phyloP scores from a whole-genome alignment of 1,140 invertebrate genomes.

The Drosophila burlai region DNA sequence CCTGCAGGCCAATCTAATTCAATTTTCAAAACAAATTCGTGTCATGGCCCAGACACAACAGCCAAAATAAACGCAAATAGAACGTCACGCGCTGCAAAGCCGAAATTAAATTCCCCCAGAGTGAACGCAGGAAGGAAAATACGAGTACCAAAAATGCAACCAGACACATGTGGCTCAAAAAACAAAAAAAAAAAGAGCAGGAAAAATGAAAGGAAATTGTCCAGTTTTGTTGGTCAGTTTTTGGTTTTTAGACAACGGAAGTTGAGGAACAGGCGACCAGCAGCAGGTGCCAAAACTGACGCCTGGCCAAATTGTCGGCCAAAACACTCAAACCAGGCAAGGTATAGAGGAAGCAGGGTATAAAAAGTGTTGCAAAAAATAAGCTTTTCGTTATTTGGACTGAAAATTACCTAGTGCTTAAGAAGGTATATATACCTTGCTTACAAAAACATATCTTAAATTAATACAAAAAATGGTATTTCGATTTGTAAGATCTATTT shows the following conservation, averaged over 20 bases:
- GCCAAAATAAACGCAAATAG: slow-evolving; percentile 51
- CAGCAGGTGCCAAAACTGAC: slow-evolving; percentile 79
- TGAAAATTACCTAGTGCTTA: slow-evolving; percentile 1
- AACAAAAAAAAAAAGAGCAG: background rate
- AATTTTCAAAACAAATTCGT: slow-evolving; percentile 79
- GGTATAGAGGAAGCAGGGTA: slow-evolving; percentile 23
- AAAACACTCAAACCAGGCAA: slow-evolving; percentile 44
- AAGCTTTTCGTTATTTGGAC: background rate
- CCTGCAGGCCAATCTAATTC: slow-evolving; percentile 76
- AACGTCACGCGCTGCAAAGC: slow-evolving; percentile 74
- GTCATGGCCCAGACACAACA: slow-evolving; percentile 45
- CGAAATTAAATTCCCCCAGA: slow-evolving; percentile 69
- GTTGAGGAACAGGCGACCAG: slow-evolving; percentile 64
- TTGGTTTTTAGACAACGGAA: slow-evolving; percentile 56
- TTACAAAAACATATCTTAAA: background rate
- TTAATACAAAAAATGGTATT: accelerated
- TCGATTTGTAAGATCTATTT: too few species aligned
- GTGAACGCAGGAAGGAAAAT: slow-evolving; percentile 35
- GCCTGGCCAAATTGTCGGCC: slow-evolving; percentile 71
- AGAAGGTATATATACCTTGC: accelerated
- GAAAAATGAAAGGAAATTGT: background rate
- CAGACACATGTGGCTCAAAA: slow-evolving; percentile 32
- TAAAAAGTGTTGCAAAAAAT: slow-evolving; percentile 5
- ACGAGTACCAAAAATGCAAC: slow-evolving; percentile 38
- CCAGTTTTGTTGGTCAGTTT: slow-evolving; percentile 43